These are phyloP conservation scores for Taeniopygia guttata DNA, from an alignment of 2,797 vertebrate genomes.

Conservation along the genomic window DNA sequence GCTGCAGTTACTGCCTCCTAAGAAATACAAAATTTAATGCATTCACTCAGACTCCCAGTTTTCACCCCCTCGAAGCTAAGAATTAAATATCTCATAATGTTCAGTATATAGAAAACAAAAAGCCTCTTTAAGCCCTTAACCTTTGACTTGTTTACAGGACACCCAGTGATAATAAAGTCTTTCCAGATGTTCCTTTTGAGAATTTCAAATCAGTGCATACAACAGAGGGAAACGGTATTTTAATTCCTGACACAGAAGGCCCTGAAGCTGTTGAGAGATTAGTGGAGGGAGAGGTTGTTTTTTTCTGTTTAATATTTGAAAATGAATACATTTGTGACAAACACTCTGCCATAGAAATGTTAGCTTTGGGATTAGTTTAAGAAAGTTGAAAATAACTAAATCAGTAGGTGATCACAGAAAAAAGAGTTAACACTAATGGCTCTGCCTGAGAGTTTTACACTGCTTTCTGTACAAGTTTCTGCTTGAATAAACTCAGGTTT, in stretches of 20 bases:
- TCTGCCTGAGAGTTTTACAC: neutral
- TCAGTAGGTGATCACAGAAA: neutral
- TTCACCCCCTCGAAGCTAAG: neutral
- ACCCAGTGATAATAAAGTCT: neutral
- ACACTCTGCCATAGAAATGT: neutral
- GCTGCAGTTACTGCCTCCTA: neutral
- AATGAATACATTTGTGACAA: neutral
- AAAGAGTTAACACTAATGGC: neutral
- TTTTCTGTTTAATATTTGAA: neutral
- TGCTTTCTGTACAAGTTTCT: neutral
- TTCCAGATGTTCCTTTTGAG: neutral
- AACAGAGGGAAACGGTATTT: neutral
- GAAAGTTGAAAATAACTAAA: neutral
- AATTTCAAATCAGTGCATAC: neutral
- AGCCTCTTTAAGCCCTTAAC: neutral
- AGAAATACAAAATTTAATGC: neutral
- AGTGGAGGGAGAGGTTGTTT: neutral
- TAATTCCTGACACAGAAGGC: neutral
- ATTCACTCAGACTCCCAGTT: neutral
- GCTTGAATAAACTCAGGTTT: neutral
- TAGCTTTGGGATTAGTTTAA: neutral
- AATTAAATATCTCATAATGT: neutral
- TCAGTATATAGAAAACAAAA: neutral
- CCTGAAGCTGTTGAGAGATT: neutral
- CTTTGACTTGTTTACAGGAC: conserved; percentile 12